These are phyloP conservation scores for Falco columbarius DNA, from an alignment of 2,797 vertebrate species.

Conservation along the genomic window DNA sequence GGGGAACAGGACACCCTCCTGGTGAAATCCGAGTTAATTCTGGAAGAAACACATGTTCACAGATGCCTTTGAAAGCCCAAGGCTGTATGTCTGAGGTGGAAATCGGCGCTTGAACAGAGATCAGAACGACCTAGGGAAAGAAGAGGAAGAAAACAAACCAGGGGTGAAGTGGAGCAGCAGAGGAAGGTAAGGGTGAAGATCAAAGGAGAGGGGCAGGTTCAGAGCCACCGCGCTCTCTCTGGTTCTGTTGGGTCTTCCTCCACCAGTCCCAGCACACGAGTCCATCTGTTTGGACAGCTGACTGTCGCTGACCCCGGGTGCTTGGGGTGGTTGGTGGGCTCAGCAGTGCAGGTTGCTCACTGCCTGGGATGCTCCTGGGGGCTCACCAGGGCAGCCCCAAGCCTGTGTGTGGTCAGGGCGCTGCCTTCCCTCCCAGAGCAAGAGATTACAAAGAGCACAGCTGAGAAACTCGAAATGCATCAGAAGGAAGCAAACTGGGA, in stretches of 20 bases:
- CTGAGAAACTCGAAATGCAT: neutral
- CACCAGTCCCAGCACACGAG: neutral
- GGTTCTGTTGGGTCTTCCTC: neutral
- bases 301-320: neutral
- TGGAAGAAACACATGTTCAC: fast-evolving
- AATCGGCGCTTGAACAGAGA: neutral
- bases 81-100: neutral
- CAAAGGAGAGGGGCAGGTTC: neutral
- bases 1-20: neutral
- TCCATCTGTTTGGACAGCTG: constrained; percentile 47
- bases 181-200: neutral
- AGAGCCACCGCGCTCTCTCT: neutral
- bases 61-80: neutral
- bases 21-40: neutral
- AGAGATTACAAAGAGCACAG: neutral
- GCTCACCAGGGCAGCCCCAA: neutral
- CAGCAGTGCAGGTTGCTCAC: fast-evolving
- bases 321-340: neutral
- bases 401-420: neutral
- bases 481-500: neutral
- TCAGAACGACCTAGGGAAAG: neutral
- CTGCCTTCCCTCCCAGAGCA: neutral
- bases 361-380: neutral
- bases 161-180: neutral
- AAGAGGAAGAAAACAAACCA: neutral